Conservation (phyloP, 2,113 vertebrate genomes). For the Dasyurus viverrinus region DNA sequence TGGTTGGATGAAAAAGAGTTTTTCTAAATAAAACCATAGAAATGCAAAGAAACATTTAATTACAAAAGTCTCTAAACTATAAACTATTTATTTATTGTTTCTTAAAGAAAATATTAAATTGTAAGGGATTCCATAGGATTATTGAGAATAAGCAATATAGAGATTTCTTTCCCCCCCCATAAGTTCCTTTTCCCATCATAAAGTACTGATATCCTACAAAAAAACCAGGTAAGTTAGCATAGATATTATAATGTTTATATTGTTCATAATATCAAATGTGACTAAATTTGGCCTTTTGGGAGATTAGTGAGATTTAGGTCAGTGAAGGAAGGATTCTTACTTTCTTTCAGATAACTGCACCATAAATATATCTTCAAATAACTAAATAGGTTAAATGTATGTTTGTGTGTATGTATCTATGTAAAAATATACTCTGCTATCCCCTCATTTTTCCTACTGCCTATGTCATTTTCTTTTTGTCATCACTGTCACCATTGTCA, state of each 20-base stretch:
- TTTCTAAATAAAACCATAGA: background rate
- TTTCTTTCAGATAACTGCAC: constrained; percentile 29
- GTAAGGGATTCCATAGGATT: constrained; percentile 26
- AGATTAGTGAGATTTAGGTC: constrained; percentile 72
- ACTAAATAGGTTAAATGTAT: constrained; percentile 15
- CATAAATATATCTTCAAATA: constrained; percentile 50
- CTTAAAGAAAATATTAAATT: background rate
- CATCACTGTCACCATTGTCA: background rate
- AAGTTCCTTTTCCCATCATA: constrained; percentile 68
- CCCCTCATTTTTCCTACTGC: background rate
- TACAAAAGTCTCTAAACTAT: background rate
- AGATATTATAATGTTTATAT: constrained; percentile 21
- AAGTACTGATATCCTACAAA: constrained; percentile 64
- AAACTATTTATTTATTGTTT: constrained; percentile 29
- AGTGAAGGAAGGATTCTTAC: constrained; percentile 36
- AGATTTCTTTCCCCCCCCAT: constrained; percentile 38
- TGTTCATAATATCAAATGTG: constrained; percentile 59
- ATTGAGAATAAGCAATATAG: constrained; percentile 1
- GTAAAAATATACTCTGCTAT: background rate
- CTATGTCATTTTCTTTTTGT: background rate
- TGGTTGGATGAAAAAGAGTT: background rate
- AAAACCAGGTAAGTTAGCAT: constrained; percentile 65
- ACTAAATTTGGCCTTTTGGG: constrained; percentile 69
- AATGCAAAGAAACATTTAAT: constrained; percentile 11
- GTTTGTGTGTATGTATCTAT: background rate